A percentile compares a stretch with the other conserved stretches of the same genome.
Evolutionary conservation across 2,797 vertebrate species (phyloP).

Genomic region (Caiman crocodilus): DNA sequence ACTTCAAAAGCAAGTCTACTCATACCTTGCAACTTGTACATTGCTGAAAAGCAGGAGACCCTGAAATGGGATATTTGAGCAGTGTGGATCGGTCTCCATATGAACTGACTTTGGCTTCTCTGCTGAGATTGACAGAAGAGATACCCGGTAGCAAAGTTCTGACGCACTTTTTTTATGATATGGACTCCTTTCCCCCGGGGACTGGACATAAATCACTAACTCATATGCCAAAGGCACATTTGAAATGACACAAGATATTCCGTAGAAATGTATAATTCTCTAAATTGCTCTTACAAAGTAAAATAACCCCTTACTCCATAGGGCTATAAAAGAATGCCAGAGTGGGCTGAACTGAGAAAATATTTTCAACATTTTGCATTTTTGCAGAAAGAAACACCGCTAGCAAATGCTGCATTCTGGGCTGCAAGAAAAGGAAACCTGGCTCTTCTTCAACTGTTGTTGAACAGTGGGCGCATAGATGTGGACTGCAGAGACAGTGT

Average conservation of each 20-base stretch:
- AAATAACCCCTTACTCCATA: not conserved
- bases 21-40: not conserved
- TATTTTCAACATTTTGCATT: not conserved
- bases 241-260: not conserved
- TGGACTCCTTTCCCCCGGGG: not conserved
- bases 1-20: not conserved
- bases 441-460: slow-evolving; percentile 93
- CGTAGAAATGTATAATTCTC: not conserved
- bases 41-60: not conserved
- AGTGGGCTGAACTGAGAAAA: not conserved
- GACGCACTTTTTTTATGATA: not conserved
- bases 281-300: not conserved
- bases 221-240: not conserved
- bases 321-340: not conserved
- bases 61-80: slow-evolving; percentile 4
- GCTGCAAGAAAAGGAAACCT: slow-evolving; percentile 95
- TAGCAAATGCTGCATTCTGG: slow-evolving; percentile 98
- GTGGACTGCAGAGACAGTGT: slow-evolving; percentile 98
- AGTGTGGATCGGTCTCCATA: not conserved
- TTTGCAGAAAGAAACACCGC: slow-evolving; percentile 95
- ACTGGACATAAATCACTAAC: not conserved
- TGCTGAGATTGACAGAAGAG: not conserved
- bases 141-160: not conserved
- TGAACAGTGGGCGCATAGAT: slow-evolving; percentile 96
- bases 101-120: not conserved